Evolutionary conservation across 2,113 vertebrate genomes (phyloP).

Genomic region (Nothocercus julius): DNA sequence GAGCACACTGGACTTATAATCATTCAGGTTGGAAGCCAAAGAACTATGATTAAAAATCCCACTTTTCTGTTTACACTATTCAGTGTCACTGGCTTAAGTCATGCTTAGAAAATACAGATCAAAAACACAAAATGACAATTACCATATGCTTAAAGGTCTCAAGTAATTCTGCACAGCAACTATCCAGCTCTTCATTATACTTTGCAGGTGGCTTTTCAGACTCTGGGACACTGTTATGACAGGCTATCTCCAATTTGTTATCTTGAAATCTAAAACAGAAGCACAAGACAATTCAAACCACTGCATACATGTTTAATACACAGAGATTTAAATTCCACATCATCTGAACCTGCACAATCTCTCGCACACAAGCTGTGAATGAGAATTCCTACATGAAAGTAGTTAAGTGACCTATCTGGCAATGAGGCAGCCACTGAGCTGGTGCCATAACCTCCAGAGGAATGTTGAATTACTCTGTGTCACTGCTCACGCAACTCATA

Average conservation of each 20-base stretch:
- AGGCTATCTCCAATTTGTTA: constrained; percentile 52
- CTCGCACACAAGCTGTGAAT: background rate
- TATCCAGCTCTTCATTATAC: constrained; percentile 79
- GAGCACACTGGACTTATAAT: background rate
- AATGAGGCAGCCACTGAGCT: background rate
- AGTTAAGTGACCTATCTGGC: background rate
- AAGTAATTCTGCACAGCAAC: constrained; percentile 80
- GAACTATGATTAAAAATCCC: background rate
- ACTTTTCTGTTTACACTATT: background rate
- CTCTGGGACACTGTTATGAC: background rate
- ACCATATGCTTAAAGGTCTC: constrained; percentile 84
- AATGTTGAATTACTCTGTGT: background rate
- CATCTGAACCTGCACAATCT: background rate
- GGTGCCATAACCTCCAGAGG: background rate
- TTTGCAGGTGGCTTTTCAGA: constrained; percentile 12
- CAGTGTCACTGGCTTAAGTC: background rate
- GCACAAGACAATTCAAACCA: background rate
- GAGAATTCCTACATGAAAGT: background rate
- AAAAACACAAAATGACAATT: background rate
- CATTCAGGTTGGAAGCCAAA: background rate
- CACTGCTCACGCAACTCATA: background rate
- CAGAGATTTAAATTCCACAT: background rate
- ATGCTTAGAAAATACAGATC: background rate
- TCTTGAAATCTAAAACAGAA: constrained; percentile 72
- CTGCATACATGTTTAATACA: background rate